Conservation (phyloP, 1,140 invertebrate species). For the Drosophila watanabei region DNA sequence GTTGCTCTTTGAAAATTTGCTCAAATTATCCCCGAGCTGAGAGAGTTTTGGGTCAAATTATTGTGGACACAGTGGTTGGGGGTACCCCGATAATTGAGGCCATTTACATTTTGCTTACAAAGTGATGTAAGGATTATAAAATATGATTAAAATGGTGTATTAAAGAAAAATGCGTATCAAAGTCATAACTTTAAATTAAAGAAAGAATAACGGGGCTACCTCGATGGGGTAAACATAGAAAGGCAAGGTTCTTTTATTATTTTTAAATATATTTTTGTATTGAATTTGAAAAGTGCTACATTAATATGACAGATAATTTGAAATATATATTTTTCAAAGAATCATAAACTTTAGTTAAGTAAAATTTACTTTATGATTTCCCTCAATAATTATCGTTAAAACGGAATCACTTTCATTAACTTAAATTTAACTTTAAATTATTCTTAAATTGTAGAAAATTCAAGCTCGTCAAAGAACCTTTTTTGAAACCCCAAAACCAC, state of each 20-base stretch:
- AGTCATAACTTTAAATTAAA: slow-evolving; percentile 1
- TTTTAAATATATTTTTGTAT: too few relatives aligned
- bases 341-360: too few relatives aligned
- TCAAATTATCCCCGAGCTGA: slow-evolving; percentile 61
- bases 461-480: neutral
- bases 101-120: slow-evolving; percentile 28
- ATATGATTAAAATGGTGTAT: neutral
- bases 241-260: too few relatives aligned
- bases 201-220: neutral
- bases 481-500: slow-evolving; percentile 2
- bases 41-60: slow-evolving; percentile 46
- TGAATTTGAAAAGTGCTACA: neutral
- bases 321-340: too few relatives aligned
- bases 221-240: too few relatives aligned
- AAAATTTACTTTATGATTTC: too few relatives aligned
- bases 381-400: neutral
- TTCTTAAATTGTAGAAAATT: neutral
- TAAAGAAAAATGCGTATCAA: neutral
- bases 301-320: too few relatives aligned
- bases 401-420: neutral
- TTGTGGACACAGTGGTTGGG: slow-evolving; percentile 27
- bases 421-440: neutral
- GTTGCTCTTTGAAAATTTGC: slow-evolving; percentile 69
- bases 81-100: slow-evolving; percentile 16
- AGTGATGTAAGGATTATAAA: slow-evolving; percentile 13